phyloP scores from a whole-genome alignment of 2,113 vertebrate species.

The Diglossa brunneiventris region DNA sequence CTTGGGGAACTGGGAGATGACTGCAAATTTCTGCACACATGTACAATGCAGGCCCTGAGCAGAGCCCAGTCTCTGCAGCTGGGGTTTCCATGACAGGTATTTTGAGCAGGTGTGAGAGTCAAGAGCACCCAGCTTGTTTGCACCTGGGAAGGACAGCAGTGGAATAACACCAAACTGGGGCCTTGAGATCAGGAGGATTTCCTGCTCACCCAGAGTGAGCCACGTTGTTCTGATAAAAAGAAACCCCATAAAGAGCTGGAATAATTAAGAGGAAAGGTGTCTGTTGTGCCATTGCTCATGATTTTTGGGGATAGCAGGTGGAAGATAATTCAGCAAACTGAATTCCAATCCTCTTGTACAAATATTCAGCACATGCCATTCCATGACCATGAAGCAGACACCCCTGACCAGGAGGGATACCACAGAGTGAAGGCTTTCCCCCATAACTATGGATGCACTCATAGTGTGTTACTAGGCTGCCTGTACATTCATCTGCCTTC shows the following conservation, averaged over 20 bases:
- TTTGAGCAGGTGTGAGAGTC: neutral
- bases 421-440: neutral
- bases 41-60: fast-evolving
- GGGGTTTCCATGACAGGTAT: neutral
- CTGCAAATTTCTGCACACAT: neutral
- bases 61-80: neutral
- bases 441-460: neutral
- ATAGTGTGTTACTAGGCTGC: neutral
- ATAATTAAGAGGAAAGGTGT: neutral
- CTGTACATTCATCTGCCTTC: neutral
- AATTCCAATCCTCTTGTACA: neutral
- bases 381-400: neutral
- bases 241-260: neutral
- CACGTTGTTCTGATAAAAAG: neutral
- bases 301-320: neutral
- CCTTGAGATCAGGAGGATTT: neutral
- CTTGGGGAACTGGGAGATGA: neutral
- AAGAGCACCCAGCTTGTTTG: neutral
- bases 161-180: neutral
- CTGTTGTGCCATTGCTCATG: neutral
- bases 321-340: neutral
- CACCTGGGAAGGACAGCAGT: neutral
- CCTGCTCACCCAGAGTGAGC: neutral
- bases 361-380: neutral
- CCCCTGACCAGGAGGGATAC: no score